A percentile compares a stretch with the other conserved stretches of the same genome.
Conservation (phyloP, 2,113 vertebrate species). For the Rhinopomastus cyanomelas region DNA sequence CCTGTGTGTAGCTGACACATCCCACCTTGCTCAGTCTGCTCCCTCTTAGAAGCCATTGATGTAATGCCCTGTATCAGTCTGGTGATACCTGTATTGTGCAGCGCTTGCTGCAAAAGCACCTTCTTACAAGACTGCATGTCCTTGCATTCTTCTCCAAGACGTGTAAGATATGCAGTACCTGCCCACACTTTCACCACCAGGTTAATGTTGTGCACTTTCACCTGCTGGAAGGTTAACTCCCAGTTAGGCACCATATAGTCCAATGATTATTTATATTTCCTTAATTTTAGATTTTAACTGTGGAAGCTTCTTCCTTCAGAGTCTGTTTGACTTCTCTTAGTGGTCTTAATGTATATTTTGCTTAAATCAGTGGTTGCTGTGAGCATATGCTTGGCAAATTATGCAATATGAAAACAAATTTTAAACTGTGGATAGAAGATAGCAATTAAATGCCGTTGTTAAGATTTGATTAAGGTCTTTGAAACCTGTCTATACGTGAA, state of each 20-base stretch:
- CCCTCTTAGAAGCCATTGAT: not conserved
- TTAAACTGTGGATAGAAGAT: not conserved
- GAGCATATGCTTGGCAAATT: not conserved
- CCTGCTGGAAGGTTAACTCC: not conserved
- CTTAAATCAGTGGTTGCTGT: not conserved
- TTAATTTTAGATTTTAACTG: not conserved
- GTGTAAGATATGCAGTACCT: not conserved
- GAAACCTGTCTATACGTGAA: not conserved
- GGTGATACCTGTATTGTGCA: not conserved
- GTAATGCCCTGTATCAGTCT: not conserved
- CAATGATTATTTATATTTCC: not conserved
- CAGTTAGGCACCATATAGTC: not conserved
- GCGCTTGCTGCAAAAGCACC: not conserved
- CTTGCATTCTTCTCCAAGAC: not conserved
- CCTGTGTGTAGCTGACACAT: not conserved
- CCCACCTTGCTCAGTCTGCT: not conserved
- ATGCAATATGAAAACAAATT: not conserved
- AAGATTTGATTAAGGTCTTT: not conserved
- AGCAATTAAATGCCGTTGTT: not conserved
- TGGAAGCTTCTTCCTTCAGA: not conserved
- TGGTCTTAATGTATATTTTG: not conserved
- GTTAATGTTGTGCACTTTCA: not conserved
- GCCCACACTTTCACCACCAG: not conserved
- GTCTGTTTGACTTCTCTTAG: not conserved
- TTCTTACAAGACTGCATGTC: not conserved